Evolutionary conservation across 1,140 invertebrate species (phyloP), one percentile per base, ranked within the genome.

Genomic region (Drosophila guanche): DNA sequence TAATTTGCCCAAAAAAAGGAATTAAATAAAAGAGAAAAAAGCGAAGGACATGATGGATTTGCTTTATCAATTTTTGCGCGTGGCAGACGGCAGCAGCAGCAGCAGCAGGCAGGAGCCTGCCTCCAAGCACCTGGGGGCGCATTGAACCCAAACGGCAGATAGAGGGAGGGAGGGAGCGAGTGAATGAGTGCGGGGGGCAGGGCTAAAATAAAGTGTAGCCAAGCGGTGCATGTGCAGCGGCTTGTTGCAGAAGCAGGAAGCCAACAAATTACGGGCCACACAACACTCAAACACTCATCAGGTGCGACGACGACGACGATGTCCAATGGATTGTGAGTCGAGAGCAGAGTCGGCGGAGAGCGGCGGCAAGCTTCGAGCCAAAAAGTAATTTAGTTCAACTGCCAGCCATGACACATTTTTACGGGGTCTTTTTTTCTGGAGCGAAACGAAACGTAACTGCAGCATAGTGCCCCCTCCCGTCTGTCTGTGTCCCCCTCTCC

Each of bases 161-260:
- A 23, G 54, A 10, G 23, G 7, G 16, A 20, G 16, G n/a, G n/a
- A 7, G 10, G 14, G 29, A n/a, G 12, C 16, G 16, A 40, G 52
- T 5, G 8, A 20, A 22, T n/a, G 53, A 53, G 22, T 16, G 27
- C 16, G 55, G 16, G 37, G 48, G 54, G 52, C 48, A 50, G 54
- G 33, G 33, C 33, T 43, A 29, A 47, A 41, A 23, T 29, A 16
- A 23, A 55, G 74, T 81, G 68, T 65, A 74, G 70, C 81, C 74
- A 85, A 77, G 81, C 83, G 83, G 74, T 79, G 83, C 79, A 86
- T 86, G 81, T 86, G 81, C 81, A 86, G 65, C 81, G 77, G 81
- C 81, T 88, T 86, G 81, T 88, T 86, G 81, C 81, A 88, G 83
- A 27, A 52, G 67, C 57, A 61, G 66, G 79, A 70, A 69, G 69